Percentiles rank a stretch among this genome's conserved stretches.
Conservation (phyloP, 2,888 invertebrate genomes). For the Lasioglossum figueresi region DNA sequence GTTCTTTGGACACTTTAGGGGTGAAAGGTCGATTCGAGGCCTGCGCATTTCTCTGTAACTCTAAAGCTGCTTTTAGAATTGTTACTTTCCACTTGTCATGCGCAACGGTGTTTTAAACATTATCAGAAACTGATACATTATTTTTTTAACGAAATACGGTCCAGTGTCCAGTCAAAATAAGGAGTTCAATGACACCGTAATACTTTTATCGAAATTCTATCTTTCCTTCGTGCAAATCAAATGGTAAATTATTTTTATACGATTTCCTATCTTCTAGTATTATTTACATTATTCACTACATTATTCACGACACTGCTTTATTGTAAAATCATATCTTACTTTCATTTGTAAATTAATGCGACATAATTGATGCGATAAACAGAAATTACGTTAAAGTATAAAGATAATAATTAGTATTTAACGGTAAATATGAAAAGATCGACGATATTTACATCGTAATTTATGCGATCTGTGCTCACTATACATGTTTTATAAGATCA, state of each 20-base stretch:
- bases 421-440: too few relatives aligned
- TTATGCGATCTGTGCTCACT: too few relatives aligned
- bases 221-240: not conserved
- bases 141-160: not conserved
- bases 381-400: too few relatives aligned
- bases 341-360: too few relatives aligned
- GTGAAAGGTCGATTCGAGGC: conserved; percentile 78
- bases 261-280: not conserved
- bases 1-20: conserved; percentile 64
- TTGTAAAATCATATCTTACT: too few relatives aligned
- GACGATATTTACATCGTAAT: too few relatives aligned
- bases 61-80: conserved; percentile 62
- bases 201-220: not conserved
- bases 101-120: conserved; percentile 34
- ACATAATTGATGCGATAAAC: too few relatives aligned
- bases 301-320: too few relatives aligned
- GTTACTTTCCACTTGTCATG: conserved; percentile 53
- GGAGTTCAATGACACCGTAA: not conserved
- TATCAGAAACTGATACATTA: not conserved
- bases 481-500: too few relatives aligned
- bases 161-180: not conserved
- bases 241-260: not conserved
- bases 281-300: too few relatives aligned
- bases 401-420: too few relatives aligned
- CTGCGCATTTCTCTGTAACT: conserved; percentile 73